Evolutionary conservation across 2,888 invertebrate genomes (phyloP), one percentile per base, ranked within the genome.

Genomic region (Megalurothrips usitatus): DNA sequence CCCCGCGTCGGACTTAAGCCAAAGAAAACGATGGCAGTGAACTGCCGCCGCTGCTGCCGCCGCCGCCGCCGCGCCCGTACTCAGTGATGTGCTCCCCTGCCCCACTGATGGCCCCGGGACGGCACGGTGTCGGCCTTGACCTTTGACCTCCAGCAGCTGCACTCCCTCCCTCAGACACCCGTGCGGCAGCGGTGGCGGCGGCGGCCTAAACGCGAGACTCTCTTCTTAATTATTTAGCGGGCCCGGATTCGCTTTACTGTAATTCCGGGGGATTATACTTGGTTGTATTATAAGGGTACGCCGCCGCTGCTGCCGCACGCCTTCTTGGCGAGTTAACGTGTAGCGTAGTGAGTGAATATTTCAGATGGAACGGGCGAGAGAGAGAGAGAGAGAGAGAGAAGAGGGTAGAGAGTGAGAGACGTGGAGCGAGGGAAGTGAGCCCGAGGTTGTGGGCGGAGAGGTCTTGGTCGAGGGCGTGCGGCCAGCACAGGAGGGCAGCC

Each of bases 211-310:
- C 52, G 52, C 52, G 52, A 9, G 52, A 52, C 63, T 19, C 63
- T 63, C n/a, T 19, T n/a, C 63, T 63, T 63, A 19, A 63, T 63
- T 63, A 63, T 63, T 63, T 63, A 63, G 63, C 68, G 23, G 23
- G 23, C 3, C 34, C 3, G 68, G 68, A 9, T 52, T 52, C 52
- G 52, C 52, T 9, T 52, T 68, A 23, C 68, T 23, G 68, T 68
- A 68, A 68, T 68, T 68, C 68, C 68, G 23, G 23, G n/a, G 68
- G 68, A 68, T 68, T 68, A 68, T 68, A 23, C 68, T 68, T 23
- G 68, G 68, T 23, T 68, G 68, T 23, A 68, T 68, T 68, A 23
- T 23, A 23, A 68, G 68, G 68, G n/a, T 23, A 68, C 68, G 68
- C 68, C 14, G 52, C 14, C 52, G 19, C 3, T 2, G 52, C 3